phyloP scores from a whole-genome alignment of 2,113 vertebrate species.

The Antennarius striatus region DNA sequence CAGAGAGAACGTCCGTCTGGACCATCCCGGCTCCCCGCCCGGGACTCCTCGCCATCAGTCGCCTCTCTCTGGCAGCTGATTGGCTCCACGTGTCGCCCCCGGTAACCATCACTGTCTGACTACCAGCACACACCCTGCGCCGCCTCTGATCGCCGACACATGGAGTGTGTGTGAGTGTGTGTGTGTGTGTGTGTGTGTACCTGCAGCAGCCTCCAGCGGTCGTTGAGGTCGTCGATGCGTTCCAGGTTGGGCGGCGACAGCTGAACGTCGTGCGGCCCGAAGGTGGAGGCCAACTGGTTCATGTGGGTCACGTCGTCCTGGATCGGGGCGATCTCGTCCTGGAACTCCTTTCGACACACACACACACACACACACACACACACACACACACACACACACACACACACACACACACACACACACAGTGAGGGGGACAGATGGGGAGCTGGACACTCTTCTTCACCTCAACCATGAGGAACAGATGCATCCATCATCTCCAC shows the following conservation, averaged over 20 bases:
- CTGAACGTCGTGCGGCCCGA: conserved; percentile 83
- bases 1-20: conserved; percentile 63
- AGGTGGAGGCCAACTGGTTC: conserved; percentile 87
- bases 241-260: conserved; percentile 89
- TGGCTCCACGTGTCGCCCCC: conserved; percentile 50
- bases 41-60: not conserved
- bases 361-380: conserved; percentile 6
- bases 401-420: conserved; percentile 6
- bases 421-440: conserved; percentile 17
- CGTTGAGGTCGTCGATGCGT: conserved; percentile 90
- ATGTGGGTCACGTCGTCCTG: conserved; percentile 89
- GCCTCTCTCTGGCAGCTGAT: conserved; percentile 50
- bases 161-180: not conserved
- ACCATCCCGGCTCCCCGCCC: conserved; percentile 35
- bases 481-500: conserved; percentile 27
- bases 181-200: conserved; percentile 62
- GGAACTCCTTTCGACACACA: conserved; percentile 82
- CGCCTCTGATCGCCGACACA: conserved; percentile 36
- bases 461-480: conserved; percentile 12
- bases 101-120: conserved; percentile 52
- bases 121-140: conserved; percentile 27
- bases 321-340: conserved; percentile 87
- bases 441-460: conserved; percentile 3
- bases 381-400: conserved; percentile 3
- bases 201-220: conserved; percentile 93